Conservation (phyloP, 1,140 invertebrate species). For the Harlomillsia oculata region DNA sequence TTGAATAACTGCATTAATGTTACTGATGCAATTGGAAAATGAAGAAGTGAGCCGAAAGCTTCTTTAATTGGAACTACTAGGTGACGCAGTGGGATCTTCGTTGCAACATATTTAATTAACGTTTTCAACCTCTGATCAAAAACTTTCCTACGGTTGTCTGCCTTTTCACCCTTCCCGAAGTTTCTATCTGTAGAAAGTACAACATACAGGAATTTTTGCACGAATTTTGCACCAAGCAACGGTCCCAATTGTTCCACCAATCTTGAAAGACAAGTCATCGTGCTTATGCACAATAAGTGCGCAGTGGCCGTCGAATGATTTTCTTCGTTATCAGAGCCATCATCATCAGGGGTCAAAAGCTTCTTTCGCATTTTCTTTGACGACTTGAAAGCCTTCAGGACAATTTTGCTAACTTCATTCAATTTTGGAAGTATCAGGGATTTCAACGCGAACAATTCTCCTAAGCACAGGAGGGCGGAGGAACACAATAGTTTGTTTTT, state of each 20-base stretch:
- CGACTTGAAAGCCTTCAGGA: constrained; percentile 27
- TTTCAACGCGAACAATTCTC: constrained; percentile 33
- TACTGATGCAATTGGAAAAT: neutral
- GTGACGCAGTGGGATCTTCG: constrained; percentile 29
- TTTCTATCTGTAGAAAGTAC: constrained; percentile 16
- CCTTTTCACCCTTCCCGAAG: constrained; percentile 24
- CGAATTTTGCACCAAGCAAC: constrained; percentile 25
- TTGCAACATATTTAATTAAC: constrained; percentile 21
- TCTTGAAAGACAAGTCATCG: constrained; percentile 29
- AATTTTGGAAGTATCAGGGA: constrained; percentile 31
- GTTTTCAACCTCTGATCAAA: constrained; percentile 31
- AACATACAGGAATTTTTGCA: constrained; percentile 17
- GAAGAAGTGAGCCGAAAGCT: constrained; percentile 17
- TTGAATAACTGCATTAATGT: constrained; percentile 19
- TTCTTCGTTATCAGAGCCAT: neutral
- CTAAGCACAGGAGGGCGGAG: constrained; percentile 26
- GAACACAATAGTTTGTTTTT: constrained; percentile 25
- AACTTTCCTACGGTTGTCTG: constrained; percentile 19
- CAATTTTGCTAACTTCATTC: constrained; percentile 15
- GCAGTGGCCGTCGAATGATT: neutral
- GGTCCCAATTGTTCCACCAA: constrained; percentile 28
- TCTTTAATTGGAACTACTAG: constrained; percentile 16
- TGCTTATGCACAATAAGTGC: constrained; percentile 27
- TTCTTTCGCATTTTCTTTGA: constrained; percentile 17
- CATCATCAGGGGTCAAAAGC: neutral